Percentiles rank a stretch among this genome's conserved stretches.
These are phyloP conservation scores for Bombus confusus DNA, from an alignment of 1,140 invertebrate species.

Conservation along the genomic window DNA sequence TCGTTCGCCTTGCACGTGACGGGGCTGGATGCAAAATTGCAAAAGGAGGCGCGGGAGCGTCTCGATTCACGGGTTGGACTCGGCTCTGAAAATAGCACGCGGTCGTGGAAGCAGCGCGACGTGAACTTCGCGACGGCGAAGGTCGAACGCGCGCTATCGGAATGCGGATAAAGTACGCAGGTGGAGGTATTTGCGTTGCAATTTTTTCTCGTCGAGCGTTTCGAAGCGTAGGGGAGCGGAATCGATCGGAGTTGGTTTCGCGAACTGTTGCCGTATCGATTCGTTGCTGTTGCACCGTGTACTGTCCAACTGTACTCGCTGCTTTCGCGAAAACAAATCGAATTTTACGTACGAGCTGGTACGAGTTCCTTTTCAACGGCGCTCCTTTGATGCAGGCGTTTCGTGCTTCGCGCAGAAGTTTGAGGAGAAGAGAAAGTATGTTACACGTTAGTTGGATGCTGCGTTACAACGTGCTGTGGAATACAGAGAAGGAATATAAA, in stretches of 20 bases:
- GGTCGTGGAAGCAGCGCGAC: neutral
- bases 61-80: too few relatives aligned
- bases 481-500: neutral
- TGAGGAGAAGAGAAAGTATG: too few relatives aligned
- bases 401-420: neutral
- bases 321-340: neutral
- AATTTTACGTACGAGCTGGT: neutral
- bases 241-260: constrained; percentile 15
- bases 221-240: neutral
- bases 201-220: neutral
- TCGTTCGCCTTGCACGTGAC: too few relatives aligned
- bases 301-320: neutral
- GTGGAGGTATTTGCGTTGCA: constrained; percentile 19
- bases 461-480: neutral
- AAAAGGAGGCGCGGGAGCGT: neutral
- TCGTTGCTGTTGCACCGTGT: neutral
- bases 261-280: constrained; percentile 14
- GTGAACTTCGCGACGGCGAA: neutral
- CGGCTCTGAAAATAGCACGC: neutral
- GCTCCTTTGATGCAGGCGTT: too few relatives aligned
- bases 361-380: neutral
- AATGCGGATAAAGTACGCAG: constrained; percentile 6
- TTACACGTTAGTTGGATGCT: neutral
- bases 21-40: neutral
- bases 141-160: neutral